phyloP scores from a whole-genome alignment of 1,140 invertebrate species.

The Andrena cerasifolii region DNA sequence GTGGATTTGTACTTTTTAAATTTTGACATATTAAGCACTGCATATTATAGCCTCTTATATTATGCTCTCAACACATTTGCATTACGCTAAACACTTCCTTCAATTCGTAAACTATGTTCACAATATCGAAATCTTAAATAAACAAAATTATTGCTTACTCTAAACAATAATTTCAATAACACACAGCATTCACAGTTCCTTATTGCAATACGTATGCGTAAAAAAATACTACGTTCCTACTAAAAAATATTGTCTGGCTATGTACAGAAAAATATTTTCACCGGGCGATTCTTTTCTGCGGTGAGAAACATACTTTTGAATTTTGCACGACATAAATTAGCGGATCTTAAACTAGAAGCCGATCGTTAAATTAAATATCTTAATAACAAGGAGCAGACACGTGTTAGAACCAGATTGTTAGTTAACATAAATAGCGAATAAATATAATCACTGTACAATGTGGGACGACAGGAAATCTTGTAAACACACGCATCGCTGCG shows the following conservation, averaged over 20 bases:
- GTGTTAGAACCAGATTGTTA: not conserved
- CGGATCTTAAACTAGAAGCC: not conserved
- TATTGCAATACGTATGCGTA: not conserved
- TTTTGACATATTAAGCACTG: constrained; percentile 11
- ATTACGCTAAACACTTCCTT: not conserved
- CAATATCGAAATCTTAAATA: not conserved
- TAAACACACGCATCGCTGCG: not conserved
- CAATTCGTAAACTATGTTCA: not conserved
- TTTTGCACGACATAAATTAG: constrained; percentile 3
- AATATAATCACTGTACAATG: constrained; percentile 9
- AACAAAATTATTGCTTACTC: not conserved
- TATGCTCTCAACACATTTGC: not conserved
- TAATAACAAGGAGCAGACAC: not conserved
- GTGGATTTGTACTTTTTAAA: constrained; percentile 21
- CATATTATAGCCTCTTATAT: not conserved
- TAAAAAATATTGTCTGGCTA: not conserved
- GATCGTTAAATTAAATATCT: constrained; percentile 17
- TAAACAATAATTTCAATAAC: not conserved
- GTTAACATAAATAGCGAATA: constrained; percentile 30
- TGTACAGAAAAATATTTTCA: not conserved
- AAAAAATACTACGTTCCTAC: not conserved
- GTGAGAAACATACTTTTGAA: not conserved
- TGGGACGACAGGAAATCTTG: not conserved
- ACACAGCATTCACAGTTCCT: not conserved
- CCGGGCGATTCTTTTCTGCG: not conserved